These are phyloP conservation scores for Agrochola lychnidis DNA, from an alignment of 2,888 invertebrate genomes.

Conservation along the genomic window DNA sequence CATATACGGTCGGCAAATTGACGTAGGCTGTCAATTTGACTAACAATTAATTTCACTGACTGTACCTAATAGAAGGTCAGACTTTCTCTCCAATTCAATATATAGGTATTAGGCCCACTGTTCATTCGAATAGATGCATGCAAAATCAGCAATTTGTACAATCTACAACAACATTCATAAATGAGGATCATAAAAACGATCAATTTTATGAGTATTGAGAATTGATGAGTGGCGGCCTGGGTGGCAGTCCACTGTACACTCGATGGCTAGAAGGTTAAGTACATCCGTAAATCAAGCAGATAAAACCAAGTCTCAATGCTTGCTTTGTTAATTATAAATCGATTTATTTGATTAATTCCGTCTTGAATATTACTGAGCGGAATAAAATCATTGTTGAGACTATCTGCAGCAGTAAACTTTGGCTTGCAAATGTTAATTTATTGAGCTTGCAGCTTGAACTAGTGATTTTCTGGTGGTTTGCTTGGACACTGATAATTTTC, in stretches of 20 bases:
- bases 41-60: neutral
- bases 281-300: slow-evolving; percentile 54
- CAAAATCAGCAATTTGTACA: slow-evolving; percentile 41
- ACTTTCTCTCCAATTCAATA: slow-evolving; percentile 10
- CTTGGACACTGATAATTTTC: neutral
- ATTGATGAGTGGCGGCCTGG: slow-evolving; percentile 47
- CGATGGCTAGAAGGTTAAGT: slow-evolving; percentile 50
- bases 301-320: slow-evolving; percentile 53
- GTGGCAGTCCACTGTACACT: slow-evolving; percentile 36
- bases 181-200: slow-evolving; percentile 49
- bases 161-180: slow-evolving; percentile 46
- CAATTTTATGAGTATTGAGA: slow-evolving; percentile 47
- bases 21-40: neutral
- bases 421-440: slow-evolving; percentile 20
- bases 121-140: neutral
- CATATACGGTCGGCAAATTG: neutral
- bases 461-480: neutral
- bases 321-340: slow-evolving; percentile 62
- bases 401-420: slow-evolving; percentile 32
- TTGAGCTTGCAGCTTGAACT: slow-evolving; percentile 4
- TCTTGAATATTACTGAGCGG: slow-evolving; percentile 31
- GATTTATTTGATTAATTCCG: slow-evolving; percentile 55
- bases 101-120: neutral
- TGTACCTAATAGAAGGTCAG: neutral
- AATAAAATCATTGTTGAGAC: slow-evolving; percentile 33